Evolutionary conservation across 53 echinoderm and acorn worm genomes (phyloP).

Genomic region (Pentamera pediparva): DNA sequence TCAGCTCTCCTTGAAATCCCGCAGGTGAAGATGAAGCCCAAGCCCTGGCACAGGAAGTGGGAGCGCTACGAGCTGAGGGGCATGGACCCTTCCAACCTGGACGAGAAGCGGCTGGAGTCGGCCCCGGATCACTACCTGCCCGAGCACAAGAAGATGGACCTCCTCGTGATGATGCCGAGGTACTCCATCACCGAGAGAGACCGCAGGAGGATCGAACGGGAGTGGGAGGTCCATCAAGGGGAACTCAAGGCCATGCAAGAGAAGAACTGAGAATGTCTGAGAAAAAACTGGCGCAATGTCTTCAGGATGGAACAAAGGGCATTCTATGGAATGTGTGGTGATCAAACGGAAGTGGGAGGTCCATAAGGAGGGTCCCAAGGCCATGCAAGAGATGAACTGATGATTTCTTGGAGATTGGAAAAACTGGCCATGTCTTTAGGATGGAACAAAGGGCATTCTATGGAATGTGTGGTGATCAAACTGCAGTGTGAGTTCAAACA

Average conservation of each 20-base stretch:
- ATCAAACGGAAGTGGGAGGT: too few relatives aligned
- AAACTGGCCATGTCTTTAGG: too few relatives aligned
- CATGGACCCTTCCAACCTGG: conserved; percentile 53
- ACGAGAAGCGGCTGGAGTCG: conserved; percentile 44
- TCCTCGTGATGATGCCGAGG: conserved; percentile 45
- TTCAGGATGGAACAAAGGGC: too few relatives aligned
- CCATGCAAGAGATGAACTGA: background rate
- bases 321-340: too few relatives aligned
- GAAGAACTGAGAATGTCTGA: conserved; percentile 7
- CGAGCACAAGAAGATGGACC: conserved; percentile 65
- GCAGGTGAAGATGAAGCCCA: conserved; percentile 91
- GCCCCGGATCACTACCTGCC: conserved; percentile 53
- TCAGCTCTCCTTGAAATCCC: background rate
- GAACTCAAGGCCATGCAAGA: conserved; percentile 20
- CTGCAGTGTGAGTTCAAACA: too few relatives aligned
- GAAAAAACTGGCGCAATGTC: too few relatives aligned
- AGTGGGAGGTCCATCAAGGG: conserved; percentile 60
- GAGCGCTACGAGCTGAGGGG: conserved; percentile 73
- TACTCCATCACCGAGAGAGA: conserved; percentile 60
- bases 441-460: too few relatives aligned
- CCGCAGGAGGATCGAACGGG: conserved; percentile 44
- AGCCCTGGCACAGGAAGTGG: conserved; percentile 84
- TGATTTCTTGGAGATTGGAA: too few relatives aligned
- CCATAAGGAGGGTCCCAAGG: background rate
- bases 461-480: too few relatives aligned